Base-by-base conservation (phyloP, 1,140 invertebrate genomes). In the Trachymyrmex septentrionalis region DNA sequence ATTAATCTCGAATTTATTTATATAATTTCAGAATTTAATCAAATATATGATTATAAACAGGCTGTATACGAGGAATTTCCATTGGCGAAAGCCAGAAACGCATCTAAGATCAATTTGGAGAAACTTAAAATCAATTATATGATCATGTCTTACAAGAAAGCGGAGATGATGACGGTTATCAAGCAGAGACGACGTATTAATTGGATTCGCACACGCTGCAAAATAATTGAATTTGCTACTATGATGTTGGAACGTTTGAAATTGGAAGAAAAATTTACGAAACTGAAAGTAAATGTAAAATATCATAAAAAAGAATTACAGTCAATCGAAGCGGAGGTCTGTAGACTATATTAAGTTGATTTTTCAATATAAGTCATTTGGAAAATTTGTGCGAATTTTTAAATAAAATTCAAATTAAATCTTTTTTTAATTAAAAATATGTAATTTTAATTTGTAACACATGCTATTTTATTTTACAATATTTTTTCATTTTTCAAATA, bases 31-130 rank as follows among this genome's bases (percentile, higher is more conserved):
- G 6, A 21, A 14, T 67, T 55, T 55, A 78, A 64, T 24, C 27
- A 19, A 53, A 24, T 44, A 64, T 57, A 5, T 19, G 34, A 71
- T 86, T 0, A 6, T 16, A 10, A 67, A 9, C 34, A 91, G 90
- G 44, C 50, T 14, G 38, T 24, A 10, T 91, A 90, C 30, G 90
- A 91, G n/a, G 16, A 80, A 5, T 86, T 90, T 27, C 89, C 90
- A 0, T 19, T 90, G 34, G 89, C 90, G 1, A 88, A 80, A 16
- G 27, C 5, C 0, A 81, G 87, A 10, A 86, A 50, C 0, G 55
- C 61, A 0, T 50, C 27, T 1, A 57, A 75, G 14, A 44, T 66
- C 6, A 59, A 53, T 0, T 19, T 86, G 50, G 24, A 85, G 21
- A 91, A 76, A 24, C n/a, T 88, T 19, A 50, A 24, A 16, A 27